Evolutionary conservation across 2,113 vertebrate genomes (phyloP), one percentile per base, ranked within the genome.

Genomic region (Regulus satrapa): DNA sequence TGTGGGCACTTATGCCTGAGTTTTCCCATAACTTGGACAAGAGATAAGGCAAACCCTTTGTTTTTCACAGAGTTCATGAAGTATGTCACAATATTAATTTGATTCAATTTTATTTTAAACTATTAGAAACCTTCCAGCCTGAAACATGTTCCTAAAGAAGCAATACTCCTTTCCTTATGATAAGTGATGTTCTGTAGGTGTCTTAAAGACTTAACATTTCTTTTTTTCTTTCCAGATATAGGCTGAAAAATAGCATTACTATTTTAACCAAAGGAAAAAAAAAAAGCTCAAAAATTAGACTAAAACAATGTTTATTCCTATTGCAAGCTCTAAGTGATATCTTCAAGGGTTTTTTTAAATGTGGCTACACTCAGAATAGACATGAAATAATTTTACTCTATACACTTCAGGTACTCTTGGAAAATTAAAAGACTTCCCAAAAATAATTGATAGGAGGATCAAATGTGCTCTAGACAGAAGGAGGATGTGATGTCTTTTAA

Each of bases 21-120:
- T 12, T 28, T 49, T 79, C 78, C 83, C 20, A 2, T 14, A 26
- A n/a, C 45, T 67, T 76, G 54, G 82, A 89, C 62, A 72, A 92
- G 23, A 92, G 94, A 77, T 41, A 83, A 97, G 84, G 54, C 17
- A 55, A 20, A 16, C 21, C 4, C 74, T 73, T 89, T 90, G 76
- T 58, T 94, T 81, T 88, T 82, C 64, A 41, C 40, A 6, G 40
- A 80, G 58, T 41, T 38, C 80, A 63, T 72, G n/a, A 54, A 15
- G 7, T 74, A 54, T 79, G 68, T 94, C 64, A 40, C 49, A 71
- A 82, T 11, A 58, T 62, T 89, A 1, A 18, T 58, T 81, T 88
- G 25, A 21, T 56, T 85, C 80, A 1, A 28, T 84, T 97, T 93
- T 36, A 78, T 94, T 96, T 97, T 85, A 91, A 83, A 66, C 16